Conservation (phyloP, 53 echinoderm and acorn worm genomes). For the Temnopleurus reevesii region DNA sequence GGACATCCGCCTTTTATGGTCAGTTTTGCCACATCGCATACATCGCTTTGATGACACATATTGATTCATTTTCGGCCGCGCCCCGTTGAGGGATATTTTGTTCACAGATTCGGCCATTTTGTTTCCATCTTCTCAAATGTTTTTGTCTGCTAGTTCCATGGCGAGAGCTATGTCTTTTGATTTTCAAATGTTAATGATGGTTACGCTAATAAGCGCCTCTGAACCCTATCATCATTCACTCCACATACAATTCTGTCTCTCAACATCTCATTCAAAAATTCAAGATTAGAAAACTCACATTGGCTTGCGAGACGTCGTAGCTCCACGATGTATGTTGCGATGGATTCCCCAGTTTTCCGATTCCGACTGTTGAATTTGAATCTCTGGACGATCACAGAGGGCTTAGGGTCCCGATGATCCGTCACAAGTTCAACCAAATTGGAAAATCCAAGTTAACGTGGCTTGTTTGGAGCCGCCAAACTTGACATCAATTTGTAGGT, state of each 20-base stretch:
- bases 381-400: constrained; percentile 21
- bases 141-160: constrained; percentile 32
- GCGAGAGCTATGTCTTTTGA: background rate
- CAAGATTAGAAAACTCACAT: constrained; percentile 41
- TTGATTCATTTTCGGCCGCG: too few relatives aligned
- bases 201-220: constrained; percentile 27
- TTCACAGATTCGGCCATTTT: too few relatives aligned
- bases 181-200: background rate
- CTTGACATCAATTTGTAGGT: constrained; percentile 27
- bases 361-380: constrained; percentile 42
- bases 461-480: constrained; percentile 49
- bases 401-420: constrained; percentile 57
- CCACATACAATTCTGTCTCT: constrained; percentile 46
- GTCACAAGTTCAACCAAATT: constrained; percentile 30
- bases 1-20: too few relatives aligned
- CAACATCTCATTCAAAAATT: constrained; percentile 35
- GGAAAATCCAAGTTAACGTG: constrained; percentile 21
- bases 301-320: background rate
- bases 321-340: constrained; percentile 16
- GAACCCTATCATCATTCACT: background rate
- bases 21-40: too few relatives aligned
- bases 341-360: background rate
- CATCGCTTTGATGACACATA: too few relatives aligned
- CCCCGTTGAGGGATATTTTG: too few relatives aligned
- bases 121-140: too few relatives aligned